Evolutionary conservation across 1,140 invertebrate species (phyloP), one percentile per base, ranked within the genome.

Genomic region (Lepidurus arcticus): DNA sequence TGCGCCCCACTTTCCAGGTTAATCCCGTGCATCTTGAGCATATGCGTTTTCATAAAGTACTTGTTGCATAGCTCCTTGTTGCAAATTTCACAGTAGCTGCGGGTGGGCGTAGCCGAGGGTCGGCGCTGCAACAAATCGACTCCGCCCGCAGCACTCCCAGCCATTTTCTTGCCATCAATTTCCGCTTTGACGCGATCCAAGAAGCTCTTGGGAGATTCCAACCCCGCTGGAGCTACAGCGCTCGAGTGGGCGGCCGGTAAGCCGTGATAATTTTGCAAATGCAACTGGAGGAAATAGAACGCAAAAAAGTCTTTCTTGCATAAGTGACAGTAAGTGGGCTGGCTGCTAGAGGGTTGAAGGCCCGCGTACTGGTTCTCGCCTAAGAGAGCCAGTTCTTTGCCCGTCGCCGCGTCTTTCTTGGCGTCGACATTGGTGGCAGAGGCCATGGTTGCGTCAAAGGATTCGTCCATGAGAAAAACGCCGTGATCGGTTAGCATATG

Each of bases 61-160:
- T 99, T 99, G 87, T 99, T 99, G 86, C 98, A 99, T 44, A 98
- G 85, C 85, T 99, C 97, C 87, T 99, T 99, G 86, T 99, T 98
- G 86, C 98, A 99, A 79, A 99, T 97, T 84, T 98, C 96, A 85
- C 98, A 99, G 83, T 96, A 98, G 82, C 96, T 96, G 74, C 88
- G 82, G 83, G 88, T 84, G 80, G 87, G 84, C 73, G 88, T 88
- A 21, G 86, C 87, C 76, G 89, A 81, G 1, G 78, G 77, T 42
- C 80, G 45, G n/a, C 81, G 81, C n/a, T 21, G 26, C 21, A 47
- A 44, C 16, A 44, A 44, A 24, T 78, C 53, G 9, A 77, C 73
- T 34, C 34, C 53, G n/a, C 53, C 53, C 21, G 53, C 53, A 21
- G 53, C 53, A 16, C 21, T 65, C 1, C 53, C 53, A 10, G 53